Percentiles rank a stretch among this genome's conserved stretches.
phyloP scores from a whole-genome alignment of 2,888 invertebrate species.

The Stenolophus ochropezus region DNA sequence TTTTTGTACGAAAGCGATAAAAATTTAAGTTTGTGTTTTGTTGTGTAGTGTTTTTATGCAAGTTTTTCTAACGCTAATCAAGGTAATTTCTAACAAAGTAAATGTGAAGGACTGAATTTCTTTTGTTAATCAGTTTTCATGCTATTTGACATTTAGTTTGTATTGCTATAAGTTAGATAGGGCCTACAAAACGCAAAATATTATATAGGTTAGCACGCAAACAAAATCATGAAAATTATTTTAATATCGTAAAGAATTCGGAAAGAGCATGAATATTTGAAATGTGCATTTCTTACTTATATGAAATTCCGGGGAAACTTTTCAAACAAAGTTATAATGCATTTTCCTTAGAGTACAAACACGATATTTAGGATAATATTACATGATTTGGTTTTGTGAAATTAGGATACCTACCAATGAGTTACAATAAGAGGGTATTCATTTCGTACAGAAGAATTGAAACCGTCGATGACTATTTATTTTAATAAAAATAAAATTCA shows the following conservation, averaged over 20 bases:
- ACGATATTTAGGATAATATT: no score
- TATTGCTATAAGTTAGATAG: constrained; percentile 14
- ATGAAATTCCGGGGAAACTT: constrained; percentile 36
- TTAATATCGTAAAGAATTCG: constrained; percentile 44
- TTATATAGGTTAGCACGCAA: constrained; percentile 41
- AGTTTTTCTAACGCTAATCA: neutral
- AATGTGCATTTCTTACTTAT: constrained; percentile 41
- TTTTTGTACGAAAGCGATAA: no score
- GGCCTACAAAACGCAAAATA: constrained; percentile 23
- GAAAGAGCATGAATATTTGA: constrained; percentile 30
- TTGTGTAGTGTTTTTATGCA: neutral
- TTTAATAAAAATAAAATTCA: no score
- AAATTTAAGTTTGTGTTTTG: neutral
- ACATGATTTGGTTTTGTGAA: no score
- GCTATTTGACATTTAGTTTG: constrained; percentile 32
- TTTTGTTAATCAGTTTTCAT: constrained; percentile 10
- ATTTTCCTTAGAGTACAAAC: neutral
- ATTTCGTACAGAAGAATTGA: no score
- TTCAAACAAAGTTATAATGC: constrained; percentile 16
- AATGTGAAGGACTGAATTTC: neutral
- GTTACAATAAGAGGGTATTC: no score
- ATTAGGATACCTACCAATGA: no score
- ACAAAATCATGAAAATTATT: constrained; percentile 34
- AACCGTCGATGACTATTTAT: no score
- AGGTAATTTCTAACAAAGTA: neutral